A percentile compares a stretch with the other conserved stretches of the same genome.
Conservation (phyloP, 92 coral and sea anemone species). For the Porites rus region DNA sequence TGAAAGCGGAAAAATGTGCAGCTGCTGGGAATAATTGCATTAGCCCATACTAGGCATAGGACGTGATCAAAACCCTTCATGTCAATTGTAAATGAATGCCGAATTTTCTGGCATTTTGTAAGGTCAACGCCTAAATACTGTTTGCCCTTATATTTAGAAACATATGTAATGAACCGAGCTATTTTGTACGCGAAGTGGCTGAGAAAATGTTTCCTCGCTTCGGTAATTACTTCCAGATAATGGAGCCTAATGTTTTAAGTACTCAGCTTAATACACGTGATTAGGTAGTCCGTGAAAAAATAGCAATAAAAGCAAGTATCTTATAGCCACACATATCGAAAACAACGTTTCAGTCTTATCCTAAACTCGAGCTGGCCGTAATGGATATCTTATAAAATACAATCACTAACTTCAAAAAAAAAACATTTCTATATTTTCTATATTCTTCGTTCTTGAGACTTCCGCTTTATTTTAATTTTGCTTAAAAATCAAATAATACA, state of each 20-base stretch:
- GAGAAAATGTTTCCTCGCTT: background rate
- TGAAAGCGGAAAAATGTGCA: background rate
- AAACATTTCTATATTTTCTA: no score
- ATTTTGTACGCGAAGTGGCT: constrained; percentile 7
- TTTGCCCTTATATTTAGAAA: constrained; percentile 10
- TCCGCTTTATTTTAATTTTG: no score
- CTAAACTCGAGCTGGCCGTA: background rate
- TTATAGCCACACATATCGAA: no score
- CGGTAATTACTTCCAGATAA: background rate
- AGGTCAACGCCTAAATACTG: constrained; percentile 13
- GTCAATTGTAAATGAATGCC: background rate
- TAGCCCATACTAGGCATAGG: background rate
- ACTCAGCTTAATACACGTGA: no score
- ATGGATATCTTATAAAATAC: constrained; percentile 14
- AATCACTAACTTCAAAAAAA: background rate
- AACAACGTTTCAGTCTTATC: no score
- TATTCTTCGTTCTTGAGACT: no score
- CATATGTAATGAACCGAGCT: background rate
- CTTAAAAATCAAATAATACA: no score
- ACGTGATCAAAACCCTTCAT: background rate
- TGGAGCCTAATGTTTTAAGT: background rate
- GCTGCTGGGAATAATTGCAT: background rate
- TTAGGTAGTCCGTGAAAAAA: no score
- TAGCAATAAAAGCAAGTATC: no score
- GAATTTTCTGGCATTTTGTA: constrained; percentile 12